phyloP scores from a whole-genome alignment of 1,140 invertebrate species.

The Aphelenchoides avenae region DNA sequence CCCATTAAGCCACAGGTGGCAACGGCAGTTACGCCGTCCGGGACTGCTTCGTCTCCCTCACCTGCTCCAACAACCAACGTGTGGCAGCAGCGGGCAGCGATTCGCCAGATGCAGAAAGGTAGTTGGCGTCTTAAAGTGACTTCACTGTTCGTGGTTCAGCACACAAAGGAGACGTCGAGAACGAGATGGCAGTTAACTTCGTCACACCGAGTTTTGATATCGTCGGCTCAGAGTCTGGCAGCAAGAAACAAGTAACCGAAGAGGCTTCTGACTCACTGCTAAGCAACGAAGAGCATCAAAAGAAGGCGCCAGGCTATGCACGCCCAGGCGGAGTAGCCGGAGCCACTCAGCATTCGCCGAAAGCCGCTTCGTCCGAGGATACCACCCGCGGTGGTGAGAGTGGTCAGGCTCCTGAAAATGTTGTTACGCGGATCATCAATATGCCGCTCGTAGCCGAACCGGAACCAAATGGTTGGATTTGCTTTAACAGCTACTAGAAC shows the following conservation, averaged over 20 bases:
- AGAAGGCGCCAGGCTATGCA: slow-evolving; percentile 23
- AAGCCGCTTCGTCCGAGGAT: too few species aligned
- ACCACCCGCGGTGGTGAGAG: too few species aligned
- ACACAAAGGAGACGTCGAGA: background rate
- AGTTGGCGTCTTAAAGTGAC: background rate
- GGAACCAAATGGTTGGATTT: too few species aligned
- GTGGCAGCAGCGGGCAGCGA: slow-evolving; percentile 52
- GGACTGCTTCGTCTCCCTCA: slow-evolving; percentile 11
- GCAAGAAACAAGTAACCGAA: background rate
- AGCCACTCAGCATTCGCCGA: too few species aligned
- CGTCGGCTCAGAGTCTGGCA: slow-evolving; percentile 1
- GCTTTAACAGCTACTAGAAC: too few species aligned
- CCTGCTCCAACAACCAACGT: slow-evolving; percentile 35
- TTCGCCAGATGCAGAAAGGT: slow-evolving; percentile 36
- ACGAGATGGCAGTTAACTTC: background rate
- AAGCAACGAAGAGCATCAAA: slow-evolving; percentile 33
- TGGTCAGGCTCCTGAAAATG: too few species aligned
- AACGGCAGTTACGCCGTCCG: background rate
- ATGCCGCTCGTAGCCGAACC: too few species aligned
- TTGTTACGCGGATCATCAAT: too few species aligned
- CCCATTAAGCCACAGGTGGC: background rate
- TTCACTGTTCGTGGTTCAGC: background rate
- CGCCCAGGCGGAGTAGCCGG: too few species aligned
- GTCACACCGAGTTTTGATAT: too few species aligned
- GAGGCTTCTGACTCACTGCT: background rate